Percentiles rank a stretch among this genome's conserved stretches.
phyloP scores from a whole-genome alignment of 2,113 vertebrate genomes.

The Indicator maculatus region DNA sequence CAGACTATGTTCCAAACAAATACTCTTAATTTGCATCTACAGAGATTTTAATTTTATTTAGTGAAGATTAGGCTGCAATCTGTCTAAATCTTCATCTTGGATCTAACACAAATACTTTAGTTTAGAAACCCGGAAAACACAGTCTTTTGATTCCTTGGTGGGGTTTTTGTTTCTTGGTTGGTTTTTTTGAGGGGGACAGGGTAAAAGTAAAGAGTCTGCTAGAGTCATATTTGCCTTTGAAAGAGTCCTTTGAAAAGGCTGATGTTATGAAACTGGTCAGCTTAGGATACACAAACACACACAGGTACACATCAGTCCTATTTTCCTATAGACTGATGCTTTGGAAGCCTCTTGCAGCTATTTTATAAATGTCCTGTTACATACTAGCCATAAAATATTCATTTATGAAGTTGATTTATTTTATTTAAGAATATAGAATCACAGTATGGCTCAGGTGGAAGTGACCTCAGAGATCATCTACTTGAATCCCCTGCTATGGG shows the following conservation, averaged over 20 bases:
- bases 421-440: not conserved
- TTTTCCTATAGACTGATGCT: not conserved
- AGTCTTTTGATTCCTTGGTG: not conserved
- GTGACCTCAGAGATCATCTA: no score
- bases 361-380: not conserved
- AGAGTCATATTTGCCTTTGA: not conserved
- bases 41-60: not conserved
- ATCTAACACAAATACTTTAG: not conserved
- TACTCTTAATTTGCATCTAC: not conserved
- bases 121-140: not conserved
- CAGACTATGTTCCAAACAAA: not conserved
- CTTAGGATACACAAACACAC: fast-evolving
- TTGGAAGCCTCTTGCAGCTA: not conserved
- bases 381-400: not conserved
- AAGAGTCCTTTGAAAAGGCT: not conserved
- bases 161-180: no score
- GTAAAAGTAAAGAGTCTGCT: not conserved
- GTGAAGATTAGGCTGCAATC: not conserved
- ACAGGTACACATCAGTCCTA: not conserved
- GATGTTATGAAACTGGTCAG: not conserved
- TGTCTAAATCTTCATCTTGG: not conserved
- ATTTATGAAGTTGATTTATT: not conserved
- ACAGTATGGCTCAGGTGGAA: no score
- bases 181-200: no score
- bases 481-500: no score